Evolutionary conservation across 2,888 invertebrate species (phyloP).

Genomic region (Amphimallon solstitiale): DNA sequence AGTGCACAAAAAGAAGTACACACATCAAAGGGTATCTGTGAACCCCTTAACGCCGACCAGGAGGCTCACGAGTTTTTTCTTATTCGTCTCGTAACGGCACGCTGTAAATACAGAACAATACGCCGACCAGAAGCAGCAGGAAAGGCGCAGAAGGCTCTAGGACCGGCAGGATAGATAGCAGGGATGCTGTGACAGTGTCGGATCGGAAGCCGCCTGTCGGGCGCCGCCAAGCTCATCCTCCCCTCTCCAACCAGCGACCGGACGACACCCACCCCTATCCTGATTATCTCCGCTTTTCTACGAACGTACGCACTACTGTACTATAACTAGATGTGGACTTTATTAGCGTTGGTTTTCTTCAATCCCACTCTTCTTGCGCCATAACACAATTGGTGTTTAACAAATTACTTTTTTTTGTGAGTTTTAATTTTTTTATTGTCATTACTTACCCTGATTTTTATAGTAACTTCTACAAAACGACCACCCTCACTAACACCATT

Average conservation of each 20-base stretch:
- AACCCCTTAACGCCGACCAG: background rate
- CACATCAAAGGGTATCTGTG: slow-evolving; percentile 9
- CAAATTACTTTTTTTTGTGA: too few relatives aligned
- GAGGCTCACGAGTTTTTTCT: background rate
- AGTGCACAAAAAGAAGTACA: slow-evolving; percentile 15
- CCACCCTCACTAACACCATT: too few relatives aligned
- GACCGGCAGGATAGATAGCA: slow-evolving; percentile 40
- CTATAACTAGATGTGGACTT: too few relatives aligned
- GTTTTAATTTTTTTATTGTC: too few relatives aligned
- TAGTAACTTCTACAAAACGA: too few relatives aligned
- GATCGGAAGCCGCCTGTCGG: slow-evolving; percentile 48
- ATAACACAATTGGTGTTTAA: too few relatives aligned
- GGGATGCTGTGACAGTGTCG: slow-evolving; percentile 47
- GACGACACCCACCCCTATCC: slow-evolving; percentile 42
- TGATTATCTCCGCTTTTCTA: slow-evolving; percentile 40
- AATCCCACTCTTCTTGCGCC: too few relatives aligned
- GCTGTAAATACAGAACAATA: slow-evolving; percentile 27
- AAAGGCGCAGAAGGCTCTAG: slow-evolving; percentile 35
- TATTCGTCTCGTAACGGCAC: background rate
- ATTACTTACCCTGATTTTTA: too few relatives aligned
- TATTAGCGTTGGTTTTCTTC: too few relatives aligned
- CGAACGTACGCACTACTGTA: background rate
- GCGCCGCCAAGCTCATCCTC: slow-evolving; percentile 46
- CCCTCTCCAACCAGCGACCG: slow-evolving; percentile 38
- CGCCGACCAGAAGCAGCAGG: slow-evolving; percentile 24